Conservation (phyloP, 2,797 vertebrate species). For the Scyliorhinus canicula region DNA sequence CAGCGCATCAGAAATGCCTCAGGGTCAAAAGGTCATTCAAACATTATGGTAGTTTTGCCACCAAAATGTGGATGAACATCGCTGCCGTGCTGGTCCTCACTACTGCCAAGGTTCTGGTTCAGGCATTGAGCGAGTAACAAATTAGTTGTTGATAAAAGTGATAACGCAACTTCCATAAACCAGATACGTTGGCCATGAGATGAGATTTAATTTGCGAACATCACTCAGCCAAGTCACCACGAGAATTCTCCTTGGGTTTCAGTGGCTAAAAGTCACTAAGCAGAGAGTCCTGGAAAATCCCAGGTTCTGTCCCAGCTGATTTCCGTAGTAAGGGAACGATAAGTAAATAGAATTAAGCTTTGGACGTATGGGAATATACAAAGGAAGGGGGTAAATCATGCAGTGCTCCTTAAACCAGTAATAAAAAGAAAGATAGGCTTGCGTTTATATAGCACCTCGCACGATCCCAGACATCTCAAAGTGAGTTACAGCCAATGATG, state of each 20-base stretch:
- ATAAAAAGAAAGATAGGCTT: background rate
- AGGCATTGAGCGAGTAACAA: background rate
- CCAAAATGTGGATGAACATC: too few relatives aligned
- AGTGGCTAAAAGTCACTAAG: background rate
- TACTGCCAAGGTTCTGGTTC: background rate
- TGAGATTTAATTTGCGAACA: background rate
- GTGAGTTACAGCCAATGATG: too few relatives aligned
- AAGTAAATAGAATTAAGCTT: background rate
- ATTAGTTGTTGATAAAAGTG: background rate
- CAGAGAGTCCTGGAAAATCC: too few relatives aligned
- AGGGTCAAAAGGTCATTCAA: background rate
- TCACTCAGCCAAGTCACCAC: background rate
- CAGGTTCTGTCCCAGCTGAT: background rate
- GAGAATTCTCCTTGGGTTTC: background rate
- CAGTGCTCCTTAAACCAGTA: background rate
- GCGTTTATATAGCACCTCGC: background rate
- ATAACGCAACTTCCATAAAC: background rate
- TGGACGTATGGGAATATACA: background rate
- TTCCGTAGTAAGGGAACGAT: background rate
- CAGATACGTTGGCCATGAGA: background rate
- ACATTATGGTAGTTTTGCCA: background rate
- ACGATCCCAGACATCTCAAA: too few relatives aligned
- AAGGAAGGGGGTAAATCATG: background rate
- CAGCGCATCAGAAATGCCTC: background rate
- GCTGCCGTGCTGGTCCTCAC: background rate